Percentiles rank a stretch among this genome's conserved stretches.
Evolutionary conservation across 1,140 invertebrate genomes (phyloP).

Genomic region (Luehdorfia chinensis): DNA sequence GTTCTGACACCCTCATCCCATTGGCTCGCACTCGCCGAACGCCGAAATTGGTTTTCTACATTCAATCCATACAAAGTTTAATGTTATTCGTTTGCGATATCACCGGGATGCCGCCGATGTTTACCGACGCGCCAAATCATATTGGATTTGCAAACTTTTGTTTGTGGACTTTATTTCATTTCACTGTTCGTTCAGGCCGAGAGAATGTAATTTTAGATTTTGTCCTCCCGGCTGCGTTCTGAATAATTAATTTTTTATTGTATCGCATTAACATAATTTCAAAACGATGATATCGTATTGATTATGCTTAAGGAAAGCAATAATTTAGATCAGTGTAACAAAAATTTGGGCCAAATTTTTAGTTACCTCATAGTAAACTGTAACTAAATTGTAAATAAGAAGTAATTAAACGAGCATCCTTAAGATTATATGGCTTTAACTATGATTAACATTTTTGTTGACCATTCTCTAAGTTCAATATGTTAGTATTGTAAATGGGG

Average conservation of each 20-base stretch:
- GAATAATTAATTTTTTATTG: conserved; percentile 34
- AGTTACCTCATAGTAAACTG: no score
- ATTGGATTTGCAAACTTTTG: conserved; percentile 77
- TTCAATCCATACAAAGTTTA: conserved; percentile 78
- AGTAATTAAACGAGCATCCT: no score
- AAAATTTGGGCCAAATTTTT: no score
- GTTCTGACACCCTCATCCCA: conserved; percentile 76
- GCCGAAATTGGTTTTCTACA: conserved; percentile 78
- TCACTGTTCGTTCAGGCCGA: conserved; percentile 71
- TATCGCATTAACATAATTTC: conserved; percentile 13
- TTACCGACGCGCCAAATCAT: conserved; percentile 77
- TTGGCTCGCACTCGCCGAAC: conserved; percentile 74
- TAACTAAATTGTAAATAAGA: no score
- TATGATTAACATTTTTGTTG: no score
- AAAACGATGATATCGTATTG: no score
- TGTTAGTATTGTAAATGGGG: no score
- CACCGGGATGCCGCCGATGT: conserved; percentile 75
- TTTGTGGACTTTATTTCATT: conserved; percentile 77
- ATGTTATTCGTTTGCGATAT: conserved; percentile 77
- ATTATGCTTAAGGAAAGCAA: no score
- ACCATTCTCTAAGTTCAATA: no score
- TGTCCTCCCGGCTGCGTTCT: conserved; percentile 43
- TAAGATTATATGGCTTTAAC: no score
- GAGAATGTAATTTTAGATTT: conserved; percentile 70
- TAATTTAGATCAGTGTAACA: no score